Evolutionary conservation across 2,113 vertebrate species (phyloP).

Genomic region (Corythaeola cristata): DNA sequence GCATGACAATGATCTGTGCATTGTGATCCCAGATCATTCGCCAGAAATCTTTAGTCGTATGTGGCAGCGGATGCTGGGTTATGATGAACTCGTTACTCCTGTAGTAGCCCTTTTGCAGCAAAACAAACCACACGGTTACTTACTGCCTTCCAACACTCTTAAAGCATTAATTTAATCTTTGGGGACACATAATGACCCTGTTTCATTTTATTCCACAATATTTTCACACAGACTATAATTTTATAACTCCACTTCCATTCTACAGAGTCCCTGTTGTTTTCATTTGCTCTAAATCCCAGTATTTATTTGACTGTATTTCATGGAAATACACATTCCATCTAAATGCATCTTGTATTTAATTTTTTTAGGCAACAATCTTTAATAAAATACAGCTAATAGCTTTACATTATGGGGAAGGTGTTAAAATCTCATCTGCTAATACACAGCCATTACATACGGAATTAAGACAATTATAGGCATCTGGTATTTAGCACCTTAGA

Average conservation of each 20-base stretch:
- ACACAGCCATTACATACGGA: slow-evolving; percentile 55
- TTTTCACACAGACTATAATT: slow-evolving; percentile 37
- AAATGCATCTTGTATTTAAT: slow-evolving; percentile 55
- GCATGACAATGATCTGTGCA: slow-evolving; percentile 94
- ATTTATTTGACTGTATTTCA: slow-evolving; percentile 46
- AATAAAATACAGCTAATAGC: slow-evolving; percentile 46
- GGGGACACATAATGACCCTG: slow-evolving; percentile 22
- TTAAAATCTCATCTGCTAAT: slow-evolving; percentile 57
- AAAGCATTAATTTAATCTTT: slow-evolving; percentile 17
- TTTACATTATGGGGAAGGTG: slow-evolving; percentile 52
- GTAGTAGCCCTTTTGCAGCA: slow-evolving; percentile 86
- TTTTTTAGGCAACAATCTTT: slow-evolving; percentile 54
- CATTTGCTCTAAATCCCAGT: slow-evolving; percentile 60
- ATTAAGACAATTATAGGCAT: slow-evolving; percentile 61
- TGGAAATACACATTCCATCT: slow-evolving; percentile 44
- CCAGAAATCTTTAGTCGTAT: slow-evolving; percentile 97
- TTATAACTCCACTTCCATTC: slow-evolving; percentile 18
- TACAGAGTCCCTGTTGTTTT: slow-evolving; percentile 48
- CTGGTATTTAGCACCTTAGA: slow-evolving; percentile 68
- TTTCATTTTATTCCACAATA: slow-evolving; percentile 29
- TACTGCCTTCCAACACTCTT: neutral
- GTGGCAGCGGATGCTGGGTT: slow-evolving; percentile 94
- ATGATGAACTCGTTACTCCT: slow-evolving; percentile 96
- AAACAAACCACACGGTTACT: slow-evolving; percentile 41
- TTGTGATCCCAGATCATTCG: slow-evolving; percentile 99